Percentiles rank a stretch among this genome's conserved stretches.
Conservation (phyloP, 2,888 invertebrate species). For the Pristionchus arcanus region DNA sequence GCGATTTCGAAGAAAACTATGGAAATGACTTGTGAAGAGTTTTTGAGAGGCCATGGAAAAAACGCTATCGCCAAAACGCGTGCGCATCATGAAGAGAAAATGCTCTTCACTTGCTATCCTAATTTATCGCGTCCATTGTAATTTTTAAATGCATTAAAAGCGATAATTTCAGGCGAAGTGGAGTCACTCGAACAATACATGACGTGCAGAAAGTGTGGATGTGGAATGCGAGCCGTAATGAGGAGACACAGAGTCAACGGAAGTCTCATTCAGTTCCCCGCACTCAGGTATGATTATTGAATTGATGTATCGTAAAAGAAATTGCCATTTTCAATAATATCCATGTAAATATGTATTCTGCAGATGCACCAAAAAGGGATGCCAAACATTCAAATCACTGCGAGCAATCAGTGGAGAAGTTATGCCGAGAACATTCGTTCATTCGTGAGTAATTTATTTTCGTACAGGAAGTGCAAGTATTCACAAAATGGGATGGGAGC, state of each 20-base stretch:
- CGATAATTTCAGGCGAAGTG: conserved; percentile 14
- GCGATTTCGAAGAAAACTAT: too few relatives aligned
- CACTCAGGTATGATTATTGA: conserved; percentile 46
- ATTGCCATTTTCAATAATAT: neutral
- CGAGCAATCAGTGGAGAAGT: conserved; percentile 52
- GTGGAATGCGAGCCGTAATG: conserved; percentile 50
- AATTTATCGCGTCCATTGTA: too few relatives aligned
- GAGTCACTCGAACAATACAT: conserved; percentile 30
- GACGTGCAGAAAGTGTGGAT: conserved; percentile 26
- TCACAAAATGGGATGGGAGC: too few relatives aligned
- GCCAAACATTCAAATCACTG: conserved; percentile 47
- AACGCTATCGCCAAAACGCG: too few relatives aligned
- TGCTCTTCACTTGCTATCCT: too few relatives aligned
- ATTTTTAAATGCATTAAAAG: too few relatives aligned
- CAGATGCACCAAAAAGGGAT: conserved; percentile 48
- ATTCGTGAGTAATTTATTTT: conserved; percentile 4
- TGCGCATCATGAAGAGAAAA: too few relatives aligned
- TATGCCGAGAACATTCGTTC: conserved; percentile 48
- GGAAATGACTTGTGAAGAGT: too few relatives aligned
- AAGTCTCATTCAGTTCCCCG: conserved; percentile 42
- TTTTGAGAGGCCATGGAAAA: too few relatives aligned
- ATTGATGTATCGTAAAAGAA: neutral
- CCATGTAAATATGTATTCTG: neutral
- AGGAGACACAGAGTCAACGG: conserved; percentile 49
- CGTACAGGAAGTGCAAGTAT: too few relatives aligned